Conservation (phyloP, 2,888 invertebrate species). For the Siphonodentalium dalli region DNA sequence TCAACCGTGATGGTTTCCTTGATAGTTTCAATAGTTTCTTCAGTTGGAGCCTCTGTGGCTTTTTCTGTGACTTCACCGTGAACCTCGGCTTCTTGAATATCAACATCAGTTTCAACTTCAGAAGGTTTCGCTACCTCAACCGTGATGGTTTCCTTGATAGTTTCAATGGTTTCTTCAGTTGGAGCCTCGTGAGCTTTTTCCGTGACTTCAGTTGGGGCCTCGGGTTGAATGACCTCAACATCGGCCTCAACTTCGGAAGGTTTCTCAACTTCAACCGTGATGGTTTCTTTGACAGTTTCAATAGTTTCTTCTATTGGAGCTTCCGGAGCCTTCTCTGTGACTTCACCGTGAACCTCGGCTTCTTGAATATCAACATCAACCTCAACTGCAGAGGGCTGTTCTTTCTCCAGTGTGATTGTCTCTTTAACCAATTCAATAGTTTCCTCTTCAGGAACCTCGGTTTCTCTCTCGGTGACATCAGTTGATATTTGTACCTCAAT, state of each 20-base stretch:
- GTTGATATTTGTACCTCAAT: too few relatives aligned
- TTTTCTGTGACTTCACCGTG: constrained; percentile 24
- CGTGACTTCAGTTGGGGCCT: constrained; percentile 17
- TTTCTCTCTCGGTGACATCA: background rate
- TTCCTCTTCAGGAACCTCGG: constrained; percentile 8
- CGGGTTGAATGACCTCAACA: constrained; percentile 14
- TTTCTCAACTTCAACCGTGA: constrained; percentile 11
- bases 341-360: constrained; percentile 19
- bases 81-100: constrained; percentile 19
- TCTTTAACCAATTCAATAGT: constrained; percentile 17
- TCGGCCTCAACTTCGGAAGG: constrained; percentile 4
- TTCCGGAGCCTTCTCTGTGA: constrained; percentile 16
- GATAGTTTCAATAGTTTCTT: constrained; percentile 30
- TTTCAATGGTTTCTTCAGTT: background rate
- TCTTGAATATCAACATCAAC: constrained; percentile 20
- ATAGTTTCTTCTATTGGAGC: constrained; percentile 19
- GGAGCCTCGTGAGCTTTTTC: constrained; percentile 4
- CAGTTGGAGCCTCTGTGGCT: constrained; percentile 33
- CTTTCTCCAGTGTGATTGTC: background rate
- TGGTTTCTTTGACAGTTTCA: constrained; percentile 13
- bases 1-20: constrained; percentile 16
- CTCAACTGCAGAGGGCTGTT: background rate
- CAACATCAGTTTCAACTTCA: constrained; percentile 16
- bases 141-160: constrained; percentile 2
- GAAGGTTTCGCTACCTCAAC: constrained; percentile 16